Base-by-base conservation (phyloP, 2,797 vertebrate species). In the Sebastes vulpes region DNA sequence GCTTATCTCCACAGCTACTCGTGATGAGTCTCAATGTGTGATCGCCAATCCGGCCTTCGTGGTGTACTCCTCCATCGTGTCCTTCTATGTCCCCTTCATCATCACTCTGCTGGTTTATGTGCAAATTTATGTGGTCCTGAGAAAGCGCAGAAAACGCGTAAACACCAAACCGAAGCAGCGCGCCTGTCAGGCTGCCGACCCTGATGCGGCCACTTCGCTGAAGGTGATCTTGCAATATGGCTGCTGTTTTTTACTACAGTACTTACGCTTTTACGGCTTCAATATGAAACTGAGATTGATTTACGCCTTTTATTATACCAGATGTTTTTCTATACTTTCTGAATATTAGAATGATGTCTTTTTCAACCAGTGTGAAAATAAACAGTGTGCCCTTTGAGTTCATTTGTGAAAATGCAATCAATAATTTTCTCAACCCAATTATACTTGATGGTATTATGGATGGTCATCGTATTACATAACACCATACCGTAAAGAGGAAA, bases 1-100 rank as follows among this genome's bases (percentile, higher is more conserved):
- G n/a, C 26, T 89, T 80, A 26, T 84, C 75, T 90, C 92, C 93
- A n/a, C 96, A 99, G 99, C 97, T 1, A 97, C 97, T 83, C 98
- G 97, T 0, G 97, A 98, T 6, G 96, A 95, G 42, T 87, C 95
- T 4, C 88, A 94, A 83, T 99, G 99, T 93, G 96, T 98, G 93
- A 98, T 99, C 20, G 98, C 97, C 94, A 99, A 99, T 72, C 99
- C 99, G 0, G 97, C 98, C 90, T 99, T 99, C 63, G 99, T 99
- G 87, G 98, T 99, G 64, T 99, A 99, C 94, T 99, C 98, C 42
- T 99, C 99, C 82, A 97, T 99, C 4, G 98, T 99, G 85, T 99
- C 99, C 92, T 99, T 99, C 97, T 99, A 99, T 35, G 98, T 97
- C n/a, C 98, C 98, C 94, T 99, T 99, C 95, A 99, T 99, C 72